Percentiles rank a stretch among this genome's conserved stretches.
phyloP scores from a whole-genome alignment of 2,888 invertebrate species.

The Frankliniella fusca region DNA sequence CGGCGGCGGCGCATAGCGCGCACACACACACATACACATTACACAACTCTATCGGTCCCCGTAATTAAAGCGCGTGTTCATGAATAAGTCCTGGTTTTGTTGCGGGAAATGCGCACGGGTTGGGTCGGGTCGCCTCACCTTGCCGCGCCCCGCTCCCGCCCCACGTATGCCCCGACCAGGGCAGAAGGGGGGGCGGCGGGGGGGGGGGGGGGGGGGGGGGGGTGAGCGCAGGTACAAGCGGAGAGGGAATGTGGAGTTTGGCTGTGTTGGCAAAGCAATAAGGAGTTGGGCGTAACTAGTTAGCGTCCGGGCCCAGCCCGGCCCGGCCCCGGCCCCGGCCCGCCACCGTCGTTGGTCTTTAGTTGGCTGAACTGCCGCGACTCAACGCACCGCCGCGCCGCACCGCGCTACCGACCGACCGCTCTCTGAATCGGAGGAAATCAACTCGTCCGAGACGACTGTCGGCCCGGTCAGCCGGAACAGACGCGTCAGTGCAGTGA shows the following conservation, averaged over 20 bases:
- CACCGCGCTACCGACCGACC: constrained; percentile 32
- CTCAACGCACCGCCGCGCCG: constrained; percentile 37
- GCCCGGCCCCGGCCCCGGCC: neutral
- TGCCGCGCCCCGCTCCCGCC: too few species aligned
- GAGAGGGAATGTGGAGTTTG: neutral
- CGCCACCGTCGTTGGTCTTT: neutral
- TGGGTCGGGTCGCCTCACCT: too few species aligned
- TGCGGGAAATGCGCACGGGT: too few species aligned
- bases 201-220: too few species aligned
- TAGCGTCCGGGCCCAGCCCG: neutral
- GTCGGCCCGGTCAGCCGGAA: neutral
- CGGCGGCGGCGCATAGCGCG: too few species aligned
- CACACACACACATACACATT: too few species aligned
- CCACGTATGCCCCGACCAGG: too few species aligned
- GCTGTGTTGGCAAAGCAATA: neutral
- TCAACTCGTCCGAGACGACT: neutral
- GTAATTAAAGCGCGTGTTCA: too few species aligned
- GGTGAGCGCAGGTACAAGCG: neutral
- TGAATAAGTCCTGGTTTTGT: too few species aligned
- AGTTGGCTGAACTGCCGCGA: constrained; percentile 36
- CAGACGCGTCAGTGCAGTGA: neutral
- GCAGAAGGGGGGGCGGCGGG: too few species aligned
- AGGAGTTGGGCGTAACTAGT: neutral
- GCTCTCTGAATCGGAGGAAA: constrained; percentile 3
- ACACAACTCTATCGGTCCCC: too few species aligned